A percentile compares a stretch with the other conserved stretches of the same genome.
Conservation (phyloP, 2,797 vertebrate genomes). For the Microchirus variegatus region DNA sequence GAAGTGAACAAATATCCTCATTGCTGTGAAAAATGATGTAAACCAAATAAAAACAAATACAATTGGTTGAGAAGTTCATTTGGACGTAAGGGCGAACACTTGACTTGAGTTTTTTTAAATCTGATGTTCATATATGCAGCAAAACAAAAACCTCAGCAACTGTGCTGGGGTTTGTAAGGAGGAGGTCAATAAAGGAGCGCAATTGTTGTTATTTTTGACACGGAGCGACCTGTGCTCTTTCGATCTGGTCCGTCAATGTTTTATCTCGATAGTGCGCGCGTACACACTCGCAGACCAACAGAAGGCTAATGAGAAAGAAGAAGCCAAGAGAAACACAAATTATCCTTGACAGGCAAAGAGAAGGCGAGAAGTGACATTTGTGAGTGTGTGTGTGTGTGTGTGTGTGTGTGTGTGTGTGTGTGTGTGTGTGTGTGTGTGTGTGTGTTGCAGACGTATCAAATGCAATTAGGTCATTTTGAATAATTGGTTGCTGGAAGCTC, state of each 20-base stretch:
- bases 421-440: conserved; percentile 10
- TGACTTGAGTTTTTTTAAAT: no score
- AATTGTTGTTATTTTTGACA: conserved; percentile 24
- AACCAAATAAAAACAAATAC: no score
- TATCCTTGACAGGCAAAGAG: not conserved
- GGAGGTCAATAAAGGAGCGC: conserved; percentile 11
- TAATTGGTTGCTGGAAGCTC: conserved; percentile 45
- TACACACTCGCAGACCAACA: not conserved
- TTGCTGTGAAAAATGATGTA: no score
- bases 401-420: not conserved
- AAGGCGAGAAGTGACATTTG: not conserved
- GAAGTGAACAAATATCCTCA: no score
- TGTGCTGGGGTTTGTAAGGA: conserved; percentile 1
- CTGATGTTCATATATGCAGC: not conserved
- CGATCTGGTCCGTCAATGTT: not conserved
- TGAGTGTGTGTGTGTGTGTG: conserved; percentile 8
- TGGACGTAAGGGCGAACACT: no score
- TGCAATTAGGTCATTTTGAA: conserved; percentile 58
- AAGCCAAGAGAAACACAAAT: not conserved
- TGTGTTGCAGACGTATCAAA: conserved; percentile 3
- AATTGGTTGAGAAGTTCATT: no score
- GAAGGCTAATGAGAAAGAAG: not conserved
- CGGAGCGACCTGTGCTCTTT: conserved; percentile 6
- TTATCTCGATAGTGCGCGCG: not conserved
- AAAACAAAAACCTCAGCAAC: conserved; percentile 6